These are phyloP conservation scores for Cavia porcellus DNA, from an alignment of 2,113 vertebrate species.

Conservation along the genomic window DNA sequence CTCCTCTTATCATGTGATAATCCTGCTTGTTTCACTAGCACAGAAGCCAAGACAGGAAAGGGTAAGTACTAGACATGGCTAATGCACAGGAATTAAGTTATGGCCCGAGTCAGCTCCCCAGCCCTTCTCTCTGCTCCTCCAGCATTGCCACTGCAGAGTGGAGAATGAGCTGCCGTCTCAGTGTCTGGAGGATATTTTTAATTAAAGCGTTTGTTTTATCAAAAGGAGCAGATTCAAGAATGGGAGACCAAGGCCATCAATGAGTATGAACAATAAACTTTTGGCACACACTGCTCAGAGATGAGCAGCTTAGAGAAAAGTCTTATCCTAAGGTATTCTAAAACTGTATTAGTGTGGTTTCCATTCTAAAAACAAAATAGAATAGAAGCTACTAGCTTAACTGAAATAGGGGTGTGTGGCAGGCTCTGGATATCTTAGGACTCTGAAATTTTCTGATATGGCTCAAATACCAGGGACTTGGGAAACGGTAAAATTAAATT, in stretches of 20 bases:
- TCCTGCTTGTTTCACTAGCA: conserved; percentile 87
- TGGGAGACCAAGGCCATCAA: conserved; percentile 50
- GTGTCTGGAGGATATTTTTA: conserved; percentile 71
- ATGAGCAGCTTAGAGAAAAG: not conserved
- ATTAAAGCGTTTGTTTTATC: conserved; percentile 72
- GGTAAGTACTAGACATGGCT: conserved; percentile 58
- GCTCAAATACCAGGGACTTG: not conserved
- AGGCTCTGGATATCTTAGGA: not conserved
- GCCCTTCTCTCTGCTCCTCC: not conserved
- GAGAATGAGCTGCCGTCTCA: not conserved
- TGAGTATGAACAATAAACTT: conserved; percentile 71
- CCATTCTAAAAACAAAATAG: conserved; percentile 7
- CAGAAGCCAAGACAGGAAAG: conserved; percentile 84
- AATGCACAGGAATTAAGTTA: conserved; percentile 80
- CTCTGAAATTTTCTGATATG: not conserved
- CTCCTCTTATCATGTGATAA: conserved; percentile 86
- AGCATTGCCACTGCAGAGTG: not conserved
- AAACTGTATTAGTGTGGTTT: conserved; percentile 49
- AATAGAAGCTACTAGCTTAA: not conserved
- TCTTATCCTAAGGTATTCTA: not conserved
- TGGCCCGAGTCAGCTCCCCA: not conserved
- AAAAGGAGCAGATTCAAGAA: conserved; percentile 72
- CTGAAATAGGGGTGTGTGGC: not conserved
- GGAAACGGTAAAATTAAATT: not conserved
- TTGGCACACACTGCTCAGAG: conserved; percentile 33